A percentile compares a stretch with the other conserved stretches of the same genome.
phyloP scores from a whole-genome alignment of 2,888 invertebrate genomes.

The Andrena flavipes region DNA sequence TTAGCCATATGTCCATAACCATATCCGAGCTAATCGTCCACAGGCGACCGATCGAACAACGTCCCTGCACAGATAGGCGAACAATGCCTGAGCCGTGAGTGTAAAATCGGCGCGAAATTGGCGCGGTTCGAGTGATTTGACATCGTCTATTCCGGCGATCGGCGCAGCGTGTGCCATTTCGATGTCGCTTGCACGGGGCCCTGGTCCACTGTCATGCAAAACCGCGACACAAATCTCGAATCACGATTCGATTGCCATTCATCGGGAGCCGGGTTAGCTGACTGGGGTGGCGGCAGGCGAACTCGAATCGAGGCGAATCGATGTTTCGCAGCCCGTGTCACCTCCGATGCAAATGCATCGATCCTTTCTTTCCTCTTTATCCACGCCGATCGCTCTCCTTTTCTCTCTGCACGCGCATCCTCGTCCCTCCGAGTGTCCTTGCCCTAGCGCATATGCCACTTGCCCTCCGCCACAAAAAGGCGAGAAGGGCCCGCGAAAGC shows the following conservation, averaged over 20 bases:
- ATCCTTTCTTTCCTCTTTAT: slow-evolving; percentile 12
- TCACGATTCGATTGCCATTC: slow-evolving; percentile 74
- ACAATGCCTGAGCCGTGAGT: slow-evolving; percentile 32
- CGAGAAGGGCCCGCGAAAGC: slow-evolving; percentile 28
- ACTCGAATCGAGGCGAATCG: slow-evolving; percentile 70
- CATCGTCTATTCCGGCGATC: slow-evolving; percentile 69
- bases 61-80: slow-evolving; percentile 7
- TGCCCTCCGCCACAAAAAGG: slow-evolving; percentile 16
- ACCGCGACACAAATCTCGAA: slow-evolving; percentile 74
- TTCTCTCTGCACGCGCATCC: slow-evolving; percentile 7
- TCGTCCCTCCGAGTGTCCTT: slow-evolving; percentile 2
- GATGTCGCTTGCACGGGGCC: slow-evolving; percentile 64
- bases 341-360: slow-evolving; percentile 50
- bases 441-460: slow-evolving; percentile 25
- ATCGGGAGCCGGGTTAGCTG: slow-evolving; percentile 40
- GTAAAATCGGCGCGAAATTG: slow-evolving; percentile 69
- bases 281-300: slow-evolving; percentile 48
- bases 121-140: slow-evolving; percentile 69
- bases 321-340: slow-evolving; percentile 58
- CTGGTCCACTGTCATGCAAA: slow-evolving; percentile 74
- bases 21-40: slow-evolving; percentile 33
- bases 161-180: slow-evolving; percentile 71
- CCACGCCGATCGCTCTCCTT: background rate
- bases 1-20: slow-evolving; percentile 31
- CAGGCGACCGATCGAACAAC: slow-evolving; percentile 10